phyloP scores from a whole-genome alignment of 2,797 vertebrate genomes.

The Argya squamiceps region DNA sequence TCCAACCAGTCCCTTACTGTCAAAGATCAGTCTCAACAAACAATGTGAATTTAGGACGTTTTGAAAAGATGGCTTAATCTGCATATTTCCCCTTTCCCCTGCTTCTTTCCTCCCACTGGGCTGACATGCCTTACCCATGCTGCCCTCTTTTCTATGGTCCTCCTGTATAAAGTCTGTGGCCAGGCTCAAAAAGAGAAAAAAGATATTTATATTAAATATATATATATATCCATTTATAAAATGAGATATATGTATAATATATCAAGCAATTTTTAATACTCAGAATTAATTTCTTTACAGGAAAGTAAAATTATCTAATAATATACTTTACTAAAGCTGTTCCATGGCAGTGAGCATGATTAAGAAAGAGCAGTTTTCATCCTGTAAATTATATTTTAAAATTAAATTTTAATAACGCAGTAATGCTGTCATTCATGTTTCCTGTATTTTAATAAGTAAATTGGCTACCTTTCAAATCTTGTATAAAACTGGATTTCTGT shows the following conservation, averaged over 20 bases:
- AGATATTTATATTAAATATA: not conserved
- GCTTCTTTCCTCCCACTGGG: not conserved
- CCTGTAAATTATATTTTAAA: constrained; percentile 61
- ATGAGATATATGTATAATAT: not conserved
- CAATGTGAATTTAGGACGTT: not conserved
- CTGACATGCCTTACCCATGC: not conserved
- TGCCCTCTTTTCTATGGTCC: not conserved
- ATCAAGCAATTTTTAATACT: constrained; percentile 25
- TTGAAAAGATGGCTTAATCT: not conserved
- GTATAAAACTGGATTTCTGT: constrained; percentile 19
- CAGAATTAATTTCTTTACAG: constrained; percentile 48
- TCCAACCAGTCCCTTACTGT: not conserved
- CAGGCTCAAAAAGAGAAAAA: not conserved
- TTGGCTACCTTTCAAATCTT: constrained; percentile 23
- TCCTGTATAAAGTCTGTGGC: not conserved
- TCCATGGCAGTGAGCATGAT: constrained; percentile 45
- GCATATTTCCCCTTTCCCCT: not conserved
- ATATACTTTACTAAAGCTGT: constrained; percentile 57
- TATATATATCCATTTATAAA: not conserved
- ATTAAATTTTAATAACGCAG: constrained; percentile 59
- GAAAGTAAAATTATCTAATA: constrained; percentile 31
- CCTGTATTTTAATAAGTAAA: constrained; percentile 53
- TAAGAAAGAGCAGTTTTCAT: constrained; percentile 60
- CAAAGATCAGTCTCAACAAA: not conserved
- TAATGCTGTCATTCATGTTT: constrained; percentile 41